Base-by-base conservation (phyloP, 2,113 vertebrate genomes). In the Malaclemys terrapin region DNA sequence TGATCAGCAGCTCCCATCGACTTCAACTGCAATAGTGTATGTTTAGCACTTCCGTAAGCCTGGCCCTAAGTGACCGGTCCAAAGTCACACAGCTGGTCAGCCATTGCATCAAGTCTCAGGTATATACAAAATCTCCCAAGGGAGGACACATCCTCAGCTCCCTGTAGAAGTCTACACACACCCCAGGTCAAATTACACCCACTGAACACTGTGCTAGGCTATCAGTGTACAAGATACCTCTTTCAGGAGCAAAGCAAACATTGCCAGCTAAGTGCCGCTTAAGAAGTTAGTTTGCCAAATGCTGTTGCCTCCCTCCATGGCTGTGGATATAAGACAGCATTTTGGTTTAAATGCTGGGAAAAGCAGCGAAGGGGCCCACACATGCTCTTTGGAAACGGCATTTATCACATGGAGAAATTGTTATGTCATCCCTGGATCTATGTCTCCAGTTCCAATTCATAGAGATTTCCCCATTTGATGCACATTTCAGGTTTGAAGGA, bases 201-300 rank as follows among this genome's bases (percentile, higher is more conserved):
- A 56, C 29, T 25, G 14, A 81, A 38, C 2, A 31, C 69, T 76
- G 4, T 38, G 12, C 53, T n/a, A 65, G 17, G 72, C 56, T 75
- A 93, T 42, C 72, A 85, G 78, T 0, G 35, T 80, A 62, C 56
- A 93, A 7, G 12, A 52, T 38, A 50, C 83, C 76, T 49, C 50
- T 72, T 92, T 54, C 89, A 84, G 69, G 72, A 90, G 69, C 57
- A 92, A 94, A 96, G 52, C n/a, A 75, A 94, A 89, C 5, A 82
- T 13, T 91, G 91, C 79, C 82, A 92, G 72, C 31, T n/a, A 81
- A 95, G 38, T 25, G 31, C 3, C 88, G 59, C 84, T 94, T 78
- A 82, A 82, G 12, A 38, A 38, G 65, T 57, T 82, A 82, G 53
- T 56, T 82, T 91, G 90, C 80, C 80, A 82, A 65, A 84, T 78